Conservation (phyloP, 2,797 vertebrate species). For the Helarctos malayanus region DNA sequence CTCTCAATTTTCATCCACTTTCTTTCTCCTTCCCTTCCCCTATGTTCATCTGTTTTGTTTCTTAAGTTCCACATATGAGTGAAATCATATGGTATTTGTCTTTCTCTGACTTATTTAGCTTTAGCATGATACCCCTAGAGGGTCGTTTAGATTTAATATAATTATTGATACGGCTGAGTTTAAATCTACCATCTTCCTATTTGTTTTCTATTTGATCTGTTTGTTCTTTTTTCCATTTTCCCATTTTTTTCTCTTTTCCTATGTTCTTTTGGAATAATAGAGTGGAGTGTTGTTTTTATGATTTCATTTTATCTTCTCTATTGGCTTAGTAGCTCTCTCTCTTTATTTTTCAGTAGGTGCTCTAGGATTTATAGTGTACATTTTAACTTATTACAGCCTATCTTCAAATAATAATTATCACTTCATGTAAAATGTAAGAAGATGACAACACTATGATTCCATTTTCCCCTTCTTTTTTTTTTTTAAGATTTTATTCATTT, state of each 20-base stretch:
- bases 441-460: neutral
- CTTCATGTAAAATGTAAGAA: conserved; percentile 3
- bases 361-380: neutral
- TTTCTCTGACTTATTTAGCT: neutral
- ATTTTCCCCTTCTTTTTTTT: neutral
- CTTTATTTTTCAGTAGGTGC: neutral
- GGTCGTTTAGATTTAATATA: neutral
- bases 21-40: neutral
- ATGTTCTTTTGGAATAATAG: neutral
- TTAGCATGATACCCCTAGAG: neutral
- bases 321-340: neutral
- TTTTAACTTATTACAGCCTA: neutral
- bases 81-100: neutral
- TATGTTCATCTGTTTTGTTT: neutral
- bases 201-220: neutral
- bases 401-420: neutral
- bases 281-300: neutral
- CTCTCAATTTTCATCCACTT: neutral
- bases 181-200: neutral
- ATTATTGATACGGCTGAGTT: neutral
- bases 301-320: neutral
- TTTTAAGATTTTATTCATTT: no score
- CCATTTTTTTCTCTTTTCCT: neutral
- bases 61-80: neutral
- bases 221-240: neutral